Percentiles rank a stretch among this genome's conserved stretches.
These are phyloP conservation scores for Apis cerana DNA, from an alignment of 1,140 invertebrate species.

Conservation along the genomic window DNA sequence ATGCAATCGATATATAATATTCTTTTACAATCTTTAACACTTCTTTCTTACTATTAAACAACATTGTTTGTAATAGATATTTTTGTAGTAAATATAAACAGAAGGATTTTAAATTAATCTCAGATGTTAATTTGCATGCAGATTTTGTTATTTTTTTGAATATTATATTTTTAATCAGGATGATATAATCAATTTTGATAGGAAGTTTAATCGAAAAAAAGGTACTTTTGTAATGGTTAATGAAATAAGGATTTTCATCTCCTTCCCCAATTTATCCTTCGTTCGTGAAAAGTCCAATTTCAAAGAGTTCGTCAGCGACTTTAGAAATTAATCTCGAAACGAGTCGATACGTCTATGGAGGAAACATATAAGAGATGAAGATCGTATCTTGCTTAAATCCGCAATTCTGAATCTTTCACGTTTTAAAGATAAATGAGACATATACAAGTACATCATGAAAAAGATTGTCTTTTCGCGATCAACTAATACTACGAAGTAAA, in stretches of 20 bases:
- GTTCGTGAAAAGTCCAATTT: not conserved
- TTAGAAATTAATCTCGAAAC: constrained; percentile 4
- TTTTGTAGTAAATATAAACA: not conserved
- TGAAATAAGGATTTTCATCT: not conserved
- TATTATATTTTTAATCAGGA: not conserved
- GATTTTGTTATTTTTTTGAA: not conserved
- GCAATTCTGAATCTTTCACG: not conserved
- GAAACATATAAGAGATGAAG: constrained; percentile 8
- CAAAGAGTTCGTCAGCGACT: not conserved
- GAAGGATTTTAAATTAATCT: not conserved
- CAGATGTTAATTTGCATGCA: not conserved
- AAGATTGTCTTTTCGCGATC: not conserved
- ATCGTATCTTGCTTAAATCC: constrained; percentile 27
- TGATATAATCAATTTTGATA: not conserved
- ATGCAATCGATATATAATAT: not conserved
- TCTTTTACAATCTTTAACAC: too few species aligned
- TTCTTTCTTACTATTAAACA: too few species aligned
- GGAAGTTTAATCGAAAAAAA: not conserved
- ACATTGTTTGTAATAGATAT: not conserved
- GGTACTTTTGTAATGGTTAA: not conserved
- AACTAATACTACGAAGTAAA: too few species aligned
- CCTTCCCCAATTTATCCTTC: too few species aligned
- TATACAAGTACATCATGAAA: not conserved
- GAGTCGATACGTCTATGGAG: constrained; percentile 1
- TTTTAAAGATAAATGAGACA: not conserved